Evolutionary conservation across 2,113 vertebrate genomes (phyloP).

Genomic region (Muntiacus muntjak): DNA sequence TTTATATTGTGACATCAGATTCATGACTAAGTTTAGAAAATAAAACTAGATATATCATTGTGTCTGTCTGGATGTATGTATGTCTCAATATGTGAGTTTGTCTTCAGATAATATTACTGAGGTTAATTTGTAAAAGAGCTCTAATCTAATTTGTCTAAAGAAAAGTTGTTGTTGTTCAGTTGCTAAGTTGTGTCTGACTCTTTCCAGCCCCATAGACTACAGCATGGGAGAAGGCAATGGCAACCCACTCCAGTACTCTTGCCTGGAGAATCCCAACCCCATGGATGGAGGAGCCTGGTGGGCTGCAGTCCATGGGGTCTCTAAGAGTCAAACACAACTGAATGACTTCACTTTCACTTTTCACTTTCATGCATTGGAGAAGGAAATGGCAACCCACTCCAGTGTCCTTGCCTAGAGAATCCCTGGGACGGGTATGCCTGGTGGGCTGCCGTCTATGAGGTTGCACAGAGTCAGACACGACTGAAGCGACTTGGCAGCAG

Average conservation of each 20-base stretch:
- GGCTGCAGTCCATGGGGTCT: background rate
- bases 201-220: background rate
- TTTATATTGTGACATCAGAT: background rate
- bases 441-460: background rate
- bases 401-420: background rate
- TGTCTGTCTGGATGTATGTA: background rate
- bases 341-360: background rate
- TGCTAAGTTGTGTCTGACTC: background rate
- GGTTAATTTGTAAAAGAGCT: background rate
- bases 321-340: background rate
- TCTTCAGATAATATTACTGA: background rate
- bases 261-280: background rate
- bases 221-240: background rate
- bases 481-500: background rate
- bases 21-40: background rate
- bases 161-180: background rate
- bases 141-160: background rate
- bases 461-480: accelerated
- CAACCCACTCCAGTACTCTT: background rate
- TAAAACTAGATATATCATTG: background rate
- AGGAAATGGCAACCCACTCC: background rate
- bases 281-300: background rate
- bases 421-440: accelerated
- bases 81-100: background rate
- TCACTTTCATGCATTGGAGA: background rate